Conservation (phyloP, 1,140 invertebrate genomes). For the Drosophila sulfurigaster region DNA sequence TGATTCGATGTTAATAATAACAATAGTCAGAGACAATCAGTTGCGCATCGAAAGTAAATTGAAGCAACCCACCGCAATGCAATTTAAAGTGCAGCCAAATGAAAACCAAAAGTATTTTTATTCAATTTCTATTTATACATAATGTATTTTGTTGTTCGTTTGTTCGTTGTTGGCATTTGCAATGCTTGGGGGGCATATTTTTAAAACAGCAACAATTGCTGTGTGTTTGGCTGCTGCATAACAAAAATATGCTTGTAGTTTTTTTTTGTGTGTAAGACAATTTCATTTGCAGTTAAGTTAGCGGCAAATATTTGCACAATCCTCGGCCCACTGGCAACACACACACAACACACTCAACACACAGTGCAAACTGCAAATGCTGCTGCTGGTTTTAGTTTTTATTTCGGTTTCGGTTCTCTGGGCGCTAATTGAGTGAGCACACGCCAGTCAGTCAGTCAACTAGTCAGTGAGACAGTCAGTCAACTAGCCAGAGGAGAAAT, state of each 20-base stretch:
- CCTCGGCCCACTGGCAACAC: conserved; percentile 56
- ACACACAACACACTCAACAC: conserved; percentile 1
- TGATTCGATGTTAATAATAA: background rate
- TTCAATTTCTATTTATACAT: conserved; percentile 67
- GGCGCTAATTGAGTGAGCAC: conserved; percentile 81
- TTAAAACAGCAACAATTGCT: conserved; percentile 53
- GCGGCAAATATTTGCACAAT: conserved; percentile 79
- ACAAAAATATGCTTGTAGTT: conserved; percentile 31
- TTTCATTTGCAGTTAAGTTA: conserved; percentile 77
- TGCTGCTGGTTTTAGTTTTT: conserved; percentile 37
- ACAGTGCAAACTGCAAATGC: conserved; percentile 28
- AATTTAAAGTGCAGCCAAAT: conserved; percentile 68
- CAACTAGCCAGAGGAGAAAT: conserved; percentile 72
- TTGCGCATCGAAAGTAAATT: conserved; percentile 61
- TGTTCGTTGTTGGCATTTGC: conserved; percentile 59
- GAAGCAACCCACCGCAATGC: conserved; percentile 30
- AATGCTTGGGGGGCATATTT: conserved; percentile 50
- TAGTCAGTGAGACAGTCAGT: conserved; percentile 40
- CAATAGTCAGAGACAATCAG: conserved; percentile 10
- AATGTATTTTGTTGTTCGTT: conserved; percentile 42
- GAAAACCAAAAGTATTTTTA: conserved; percentile 68
- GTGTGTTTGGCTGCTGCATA: conserved; percentile 4
- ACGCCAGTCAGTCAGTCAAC: conserved; percentile 55
- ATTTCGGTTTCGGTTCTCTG: conserved; percentile 76
- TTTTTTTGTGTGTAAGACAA: conserved; percentile 54